Evolutionary conservation across 2,888 invertebrate species (phyloP).

Genomic region (Entomobrya proxima): DNA sequence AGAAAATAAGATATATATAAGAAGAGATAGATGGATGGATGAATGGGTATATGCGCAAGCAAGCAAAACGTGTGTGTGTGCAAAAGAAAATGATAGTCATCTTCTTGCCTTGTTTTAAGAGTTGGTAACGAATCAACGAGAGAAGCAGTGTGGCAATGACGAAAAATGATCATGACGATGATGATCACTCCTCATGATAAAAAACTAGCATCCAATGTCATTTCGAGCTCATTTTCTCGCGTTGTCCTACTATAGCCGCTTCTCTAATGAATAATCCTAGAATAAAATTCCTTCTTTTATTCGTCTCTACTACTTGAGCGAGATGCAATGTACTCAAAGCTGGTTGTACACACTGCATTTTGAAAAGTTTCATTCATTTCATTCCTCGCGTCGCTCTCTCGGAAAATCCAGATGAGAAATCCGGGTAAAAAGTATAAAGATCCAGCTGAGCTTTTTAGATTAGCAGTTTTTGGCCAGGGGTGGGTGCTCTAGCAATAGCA

Average conservation of each 20-base stretch:
- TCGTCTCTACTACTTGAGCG: background rate
- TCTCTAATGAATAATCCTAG: slow-evolving; percentile 57
- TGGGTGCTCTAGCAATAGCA: background rate
- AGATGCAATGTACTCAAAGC: background rate
- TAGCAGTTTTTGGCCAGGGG: slow-evolving; percentile 42
- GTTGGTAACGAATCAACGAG: background rate
- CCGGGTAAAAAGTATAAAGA: slow-evolving; percentile 40
- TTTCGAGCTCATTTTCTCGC: slow-evolving; percentile 12
- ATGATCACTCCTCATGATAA: slow-evolving; percentile 34
- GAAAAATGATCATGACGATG: slow-evolving; percentile 35
- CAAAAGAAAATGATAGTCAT: slow-evolving; percentile 60
- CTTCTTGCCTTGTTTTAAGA: slow-evolving; percentile 22
- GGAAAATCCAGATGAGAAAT: slow-evolving; percentile 62
- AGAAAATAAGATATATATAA: slow-evolving; percentile 32
- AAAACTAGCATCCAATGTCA: slow-evolving; percentile 41
- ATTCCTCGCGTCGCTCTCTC: slow-evolving; percentile 6
- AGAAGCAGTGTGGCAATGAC: background rate
- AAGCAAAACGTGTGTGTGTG: background rate
- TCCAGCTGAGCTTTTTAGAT: slow-evolving; percentile 68
- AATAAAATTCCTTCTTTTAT: slow-evolving; percentile 43
- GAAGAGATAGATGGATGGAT: slow-evolving; percentile 37
- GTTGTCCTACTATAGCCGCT: background rate
- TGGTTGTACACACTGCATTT: background rate
- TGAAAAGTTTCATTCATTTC: slow-evolving; percentile 38
- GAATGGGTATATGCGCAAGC: slow-evolving; percentile 37